Evolutionary conservation across 2,888 invertebrate species (phyloP), one percentile per base, ranked within the genome.

Genomic region (Drosophila multiciliata): DNA sequence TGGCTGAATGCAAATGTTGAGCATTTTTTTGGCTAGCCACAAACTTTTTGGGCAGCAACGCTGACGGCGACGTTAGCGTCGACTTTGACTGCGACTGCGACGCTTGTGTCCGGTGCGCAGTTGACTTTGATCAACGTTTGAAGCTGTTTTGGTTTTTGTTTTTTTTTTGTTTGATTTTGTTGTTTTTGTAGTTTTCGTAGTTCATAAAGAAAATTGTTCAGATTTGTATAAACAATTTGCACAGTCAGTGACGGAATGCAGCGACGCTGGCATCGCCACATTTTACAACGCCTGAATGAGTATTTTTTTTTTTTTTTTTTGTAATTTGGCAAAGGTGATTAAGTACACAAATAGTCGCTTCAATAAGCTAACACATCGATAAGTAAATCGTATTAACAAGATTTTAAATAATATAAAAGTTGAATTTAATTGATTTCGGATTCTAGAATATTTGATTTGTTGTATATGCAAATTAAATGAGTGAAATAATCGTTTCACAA

Each of bases 81-180:
- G 62, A 33, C 54, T 17, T 40, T 35, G 58, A 15, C 35, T 40
- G 23, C 52, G 54, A 60, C 72, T 38, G 66, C 73, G 78, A 75
- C 82, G 81, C 81, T 73, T 79, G 84, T 79, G 86, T 88, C 89
- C 89, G 89, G 89, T 87, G 85, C 81, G 87, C 86, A 82, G 74
- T 86, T 86, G 66, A 80, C 84, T 88, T 88, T 86, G 86, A 86
- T 86, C 86, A 82, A 60, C 61, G 55, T 66, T 66, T 68, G 45
- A 66, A 55, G 53, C 23, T 38, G 40, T 64, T 70, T 48, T 68
- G 17, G 55, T 42, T 40, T 38, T 60, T n/a, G 32, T 32, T 1
- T 60, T n/a, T 40, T 32, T 1, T 11, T 45, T 15, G 7, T 1
- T 15, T 15, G 20, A 8, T 59, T 68, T 48, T 66, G 36, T 58